Percentiles rank a stretch among this genome's conserved stretches.
Conservation (phyloP, 1,140 invertebrate genomes). For the Scylla paramamosain region DNA sequence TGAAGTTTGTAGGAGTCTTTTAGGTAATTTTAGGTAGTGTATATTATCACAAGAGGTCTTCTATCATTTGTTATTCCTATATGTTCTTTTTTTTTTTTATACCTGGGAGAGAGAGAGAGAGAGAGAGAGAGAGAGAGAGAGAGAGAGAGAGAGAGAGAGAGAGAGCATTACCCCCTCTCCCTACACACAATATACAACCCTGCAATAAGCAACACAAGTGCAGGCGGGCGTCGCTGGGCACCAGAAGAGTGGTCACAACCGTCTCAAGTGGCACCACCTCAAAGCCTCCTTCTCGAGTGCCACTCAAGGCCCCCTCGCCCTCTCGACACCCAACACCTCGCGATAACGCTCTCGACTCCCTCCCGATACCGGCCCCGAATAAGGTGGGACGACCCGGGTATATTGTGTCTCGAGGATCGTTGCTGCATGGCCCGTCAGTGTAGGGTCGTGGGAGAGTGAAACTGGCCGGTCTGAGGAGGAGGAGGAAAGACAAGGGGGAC, state of each 20-base stretch:
- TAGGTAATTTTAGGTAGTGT: no score
- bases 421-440: neutral
- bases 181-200: no score
- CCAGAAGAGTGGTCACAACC: constrained; percentile 22
- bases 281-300: neutral
- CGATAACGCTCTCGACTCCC: neutral
- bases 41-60: no score
- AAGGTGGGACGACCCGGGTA: neutral
- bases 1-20: no score
- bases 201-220: no score
- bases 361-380: neutral
- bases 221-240: no score
- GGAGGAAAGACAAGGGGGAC: neutral
- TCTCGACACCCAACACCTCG: constrained; percentile 29
- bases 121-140: no score
- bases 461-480: neutral
- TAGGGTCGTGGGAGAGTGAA: neutral
- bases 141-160: no score
- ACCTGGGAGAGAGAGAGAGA: no score
- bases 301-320: constrained; percentile 26
- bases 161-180: no score
- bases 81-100: no score
- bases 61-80: no score
- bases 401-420: neutral
- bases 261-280: neutral